These are phyloP conservation scores for Pica pica DNA, from an alignment of 2,113 vertebrate species.

Conservation along the genomic window DNA sequence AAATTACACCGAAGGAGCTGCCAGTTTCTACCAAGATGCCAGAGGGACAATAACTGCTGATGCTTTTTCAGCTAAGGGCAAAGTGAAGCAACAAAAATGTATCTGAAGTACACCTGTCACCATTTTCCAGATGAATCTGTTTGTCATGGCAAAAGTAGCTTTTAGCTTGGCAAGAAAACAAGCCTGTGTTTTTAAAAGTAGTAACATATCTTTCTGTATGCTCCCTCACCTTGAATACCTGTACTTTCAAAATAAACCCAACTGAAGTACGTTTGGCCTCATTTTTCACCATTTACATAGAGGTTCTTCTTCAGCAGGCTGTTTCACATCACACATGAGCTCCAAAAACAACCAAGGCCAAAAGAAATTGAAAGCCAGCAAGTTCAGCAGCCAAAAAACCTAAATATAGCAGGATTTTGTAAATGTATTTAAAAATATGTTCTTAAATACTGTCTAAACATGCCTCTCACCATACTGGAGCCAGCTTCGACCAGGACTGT, in stretches of 20 bases:
- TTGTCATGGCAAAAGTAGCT: not conserved
- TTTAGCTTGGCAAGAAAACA: not conserved
- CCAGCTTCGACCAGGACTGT: not conserved
- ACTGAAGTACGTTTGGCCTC: not conserved
- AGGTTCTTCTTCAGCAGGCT: not conserved
- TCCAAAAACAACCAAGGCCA: not conserved
- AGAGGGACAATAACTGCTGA: not conserved
- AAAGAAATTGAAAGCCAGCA: not conserved
- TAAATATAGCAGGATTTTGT: not conserved
- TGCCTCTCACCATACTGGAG: not conserved
- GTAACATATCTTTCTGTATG: rapidly evolving
- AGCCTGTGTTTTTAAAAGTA: not conserved
- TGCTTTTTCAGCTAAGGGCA: not conserved
- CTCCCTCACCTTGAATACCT: not conserved
- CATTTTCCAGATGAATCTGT: not conserved
- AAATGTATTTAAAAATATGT: not conserved
- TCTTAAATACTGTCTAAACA: not conserved
- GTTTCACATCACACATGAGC: not conserved
- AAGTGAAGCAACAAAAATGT: not conserved
- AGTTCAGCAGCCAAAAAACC: not conserved
- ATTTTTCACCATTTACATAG: not conserved
- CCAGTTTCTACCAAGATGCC: not conserved
- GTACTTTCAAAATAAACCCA: not conserved
- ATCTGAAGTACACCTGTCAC: not conserved
- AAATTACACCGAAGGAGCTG: not conserved